Base-by-base conservation (phyloP, 2,113 vertebrate species). In the Pluvianellus socialis region DNA sequence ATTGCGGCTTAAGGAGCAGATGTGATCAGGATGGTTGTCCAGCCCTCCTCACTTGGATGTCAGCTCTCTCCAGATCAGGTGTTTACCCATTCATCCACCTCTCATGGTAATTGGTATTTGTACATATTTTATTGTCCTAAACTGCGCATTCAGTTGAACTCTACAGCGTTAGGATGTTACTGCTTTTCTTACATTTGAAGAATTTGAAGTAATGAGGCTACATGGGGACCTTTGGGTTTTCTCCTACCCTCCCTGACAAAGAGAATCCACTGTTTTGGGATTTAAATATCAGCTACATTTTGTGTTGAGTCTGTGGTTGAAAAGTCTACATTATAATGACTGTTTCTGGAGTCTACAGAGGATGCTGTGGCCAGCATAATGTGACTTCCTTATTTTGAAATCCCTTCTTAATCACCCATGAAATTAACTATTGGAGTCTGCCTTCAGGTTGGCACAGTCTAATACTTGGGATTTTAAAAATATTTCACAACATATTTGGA, bases 341-440 rank as follows among this genome's bases (percentile, higher is more conserved):
- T 87, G 55, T 89, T 95, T 30, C 85, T 96, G 95, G 85, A 95
- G 88, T 77, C 88, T 70, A 40, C 92, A 53, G 89, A 92, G 81
- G 91, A 95, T 95, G 87, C 95, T 68, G 76, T 65, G 89, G 94
- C 93, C 84, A 85, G 80, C 80, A 75, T 52, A 81, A 87, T 75
- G 66, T 77, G 38, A 90, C 79, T 96, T 79, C 92, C 90, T 88
- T 50, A 6, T 88, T 91, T 91, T 68, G 17, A 88, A 96, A 94
- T 76, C 85, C 93, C 35, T 53, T 88, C 67, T 90, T 95, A 96
- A 96, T 96, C 93, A 92, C 24, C 94, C 96, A 30, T 95, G 81
- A 96, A 93, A 92, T 95, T 94, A 94, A 86, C 73, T 61, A 22
- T 79, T 86, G 94, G 84, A 93, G 35, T 18, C 53, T 79, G 61